Conservation (phyloP, 2,113 vertebrate species). For the Echinops telfairi region DNA sequence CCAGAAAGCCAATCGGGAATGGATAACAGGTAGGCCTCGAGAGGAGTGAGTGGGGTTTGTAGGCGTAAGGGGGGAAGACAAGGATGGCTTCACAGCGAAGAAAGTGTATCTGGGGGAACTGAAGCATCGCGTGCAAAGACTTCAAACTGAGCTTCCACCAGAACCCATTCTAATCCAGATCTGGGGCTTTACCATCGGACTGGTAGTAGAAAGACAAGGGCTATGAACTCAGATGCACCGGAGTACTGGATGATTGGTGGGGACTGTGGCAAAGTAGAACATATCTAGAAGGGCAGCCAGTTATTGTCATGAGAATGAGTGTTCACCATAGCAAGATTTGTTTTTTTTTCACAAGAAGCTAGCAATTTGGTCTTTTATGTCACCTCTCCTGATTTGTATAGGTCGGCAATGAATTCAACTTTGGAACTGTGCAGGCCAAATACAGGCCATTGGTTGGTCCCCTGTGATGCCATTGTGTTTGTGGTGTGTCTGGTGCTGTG, state of each 20-base stretch:
- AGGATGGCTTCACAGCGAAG: neutral
- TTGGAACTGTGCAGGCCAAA: neutral
- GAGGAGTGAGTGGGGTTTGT: neutral
- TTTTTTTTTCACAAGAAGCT: neutral
- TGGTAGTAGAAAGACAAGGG: neutral
- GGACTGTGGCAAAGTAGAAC: neutral
- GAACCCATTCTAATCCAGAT: neutral
- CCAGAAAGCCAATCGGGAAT: neutral
- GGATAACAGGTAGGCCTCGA: neutral
- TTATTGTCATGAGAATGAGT: no score
- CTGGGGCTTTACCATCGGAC: neutral
- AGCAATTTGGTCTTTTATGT: neutral
- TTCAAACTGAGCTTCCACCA: neutral
- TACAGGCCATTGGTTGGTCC: neutral
- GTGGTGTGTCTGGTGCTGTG: neutral
- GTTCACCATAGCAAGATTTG: neutral
- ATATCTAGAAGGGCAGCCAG: accelerated
- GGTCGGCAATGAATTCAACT: neutral
- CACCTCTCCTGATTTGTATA: neutral
- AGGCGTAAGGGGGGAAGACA: neutral
- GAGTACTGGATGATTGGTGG: neutral
- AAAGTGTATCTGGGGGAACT: neutral
- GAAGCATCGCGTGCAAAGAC: neutral
- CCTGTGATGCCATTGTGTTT: neutral
- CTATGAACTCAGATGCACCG: neutral